Evolutionary conservation across 1,140 invertebrate genomes (phyloP), one percentile per base, ranked within the genome.

Genomic region (Drosophila pseudoobscura): DNA sequence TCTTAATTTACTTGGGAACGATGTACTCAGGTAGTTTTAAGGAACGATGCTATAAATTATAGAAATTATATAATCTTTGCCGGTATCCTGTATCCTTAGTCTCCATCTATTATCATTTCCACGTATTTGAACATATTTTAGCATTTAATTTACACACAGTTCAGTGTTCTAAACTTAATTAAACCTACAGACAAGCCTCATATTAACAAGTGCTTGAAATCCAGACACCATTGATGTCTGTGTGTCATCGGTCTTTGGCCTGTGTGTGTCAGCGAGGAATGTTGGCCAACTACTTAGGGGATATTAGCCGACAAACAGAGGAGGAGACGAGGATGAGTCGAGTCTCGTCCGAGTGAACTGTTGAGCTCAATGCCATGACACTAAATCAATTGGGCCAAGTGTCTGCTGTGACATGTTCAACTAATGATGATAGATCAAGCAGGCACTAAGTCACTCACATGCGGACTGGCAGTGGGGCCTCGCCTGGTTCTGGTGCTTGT

Each of bases 331-430:
- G 31, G 29, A 35, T 1, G 8, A 35, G 31, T 2, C 35, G 9
- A 11, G 9, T 13, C 9, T 39, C 35, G 35, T 39, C 35, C 59
- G 22, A 65, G 59, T 64, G 63, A 64, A 52, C 64, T 69, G 66
- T 66, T 69, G 63, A 70, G 66, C 63, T 50, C 66, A 43, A 52
- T 70, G 62, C 35, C 69, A 49, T 22, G 72, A 75, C 63, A 68
- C 72, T 75, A 75, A 75, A 75, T 75, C 73, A 75, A 75, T 75
- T 75, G 73, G 62, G 41, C 72, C 72, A 75, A 75, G 73, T 75
- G 73, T 61, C 73, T 75, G 73, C 51, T 75, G 73, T 66, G 73
- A 75, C 73, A 75, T 75, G 68, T 68, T 46, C 73, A 75, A 75
- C 73, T 75, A 75, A 75, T 75, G 73, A 75, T 75, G 73, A 75